Evolutionary conservation across 1,140 invertebrate genomes (phyloP), one percentile per base, ranked within the genome.

Genomic region (Listronotus bonariensis): DNA sequence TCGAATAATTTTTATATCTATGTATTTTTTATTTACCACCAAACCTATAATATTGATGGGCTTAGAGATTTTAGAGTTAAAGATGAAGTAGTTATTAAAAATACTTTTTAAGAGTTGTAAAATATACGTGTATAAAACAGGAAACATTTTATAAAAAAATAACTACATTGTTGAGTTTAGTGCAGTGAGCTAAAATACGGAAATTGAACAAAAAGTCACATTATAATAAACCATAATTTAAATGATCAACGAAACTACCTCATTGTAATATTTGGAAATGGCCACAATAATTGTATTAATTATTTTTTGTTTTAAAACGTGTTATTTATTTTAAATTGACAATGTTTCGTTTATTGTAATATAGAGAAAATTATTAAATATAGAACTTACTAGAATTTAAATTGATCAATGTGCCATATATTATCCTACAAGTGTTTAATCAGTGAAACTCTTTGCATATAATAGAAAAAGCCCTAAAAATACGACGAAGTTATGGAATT

Each of bases 191-290:
- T 53, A 14, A 12, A 55, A 12, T 41, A 17, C 53, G 17, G 38
- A 41, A 38, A 34, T 42, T 10, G 8, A 15, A 53, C 10, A 34
- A 55, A 53, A 53, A 34, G 14, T 4, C 4, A 12, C 20, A 41
- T 42, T 20, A n/a, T 20, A 20, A 3, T 26, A 26, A 26, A 26
- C 20, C 20, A 26, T 26, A 26, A 26, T 26, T 5, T 26, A 26
- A 17, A 20, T 41, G 53, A 26, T 55, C 32, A 55, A 55, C 53
- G 17, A 38, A 55, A 55, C 53, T 55, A 55, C 53, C 53, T 55
- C 53, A 55, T 42, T 38, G 17, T 53, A 53, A 26, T 53, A 15
- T 53, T 53, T 53, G n/a, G 51, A 18, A 53, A 53, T 38, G 34
- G 34, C 34, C 11, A 12, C 34, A 36, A 26, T 26, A 26, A 26